Base-by-base conservation (phyloP, 2,113 vertebrate genomes). In the Heloderma charlesbogerti region DNA sequence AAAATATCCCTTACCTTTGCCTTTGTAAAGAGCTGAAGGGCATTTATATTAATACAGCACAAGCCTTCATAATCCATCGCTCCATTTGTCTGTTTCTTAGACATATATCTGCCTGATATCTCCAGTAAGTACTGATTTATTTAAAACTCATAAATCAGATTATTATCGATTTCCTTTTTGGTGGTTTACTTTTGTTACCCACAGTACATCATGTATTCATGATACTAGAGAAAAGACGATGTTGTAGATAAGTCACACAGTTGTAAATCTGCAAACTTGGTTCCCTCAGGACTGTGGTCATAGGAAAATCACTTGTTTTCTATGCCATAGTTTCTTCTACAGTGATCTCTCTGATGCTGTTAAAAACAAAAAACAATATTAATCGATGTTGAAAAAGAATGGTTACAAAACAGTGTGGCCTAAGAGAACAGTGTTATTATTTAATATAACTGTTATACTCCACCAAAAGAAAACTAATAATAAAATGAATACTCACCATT, bases 1-100 rank as follows among this genome's bases (percentile, higher is more conserved):
- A 63, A 90, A 85, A 91, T 92, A 63, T 48, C 86, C 84, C 86
- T 77, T 92, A 81, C 71, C 71, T 86, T 95, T 87, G 71, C 93
- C 93, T 57, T 71, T 86, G 25, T 54, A 6, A n/a, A 48, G 31
- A 84, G 25, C 37, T 81, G 84, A 25, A 78, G 45, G 83, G 15
- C 66, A 71, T 90, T 86, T 79, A 80, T 86, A 86, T 86, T 90
- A 86, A 85, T 91, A 88, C 66, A 88, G 66, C 74, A 85, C 72
- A 85, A 86, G 43, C 40, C 40, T 66, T 74, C 51, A 87, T 81
- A 87, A 34, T 66, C 85, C 5, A 25, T 87, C 29, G 81, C 48
- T 81, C 63, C 37, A 48, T 81, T 87, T 94, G 67, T 92, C 57
- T 92, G 51, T 86, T 90, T 16, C 78, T 85, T 91, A 85, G 63